Base-by-base conservation (phyloP, 2,888 invertebrate genomes). In the Hemithea aestivaria region DNA sequence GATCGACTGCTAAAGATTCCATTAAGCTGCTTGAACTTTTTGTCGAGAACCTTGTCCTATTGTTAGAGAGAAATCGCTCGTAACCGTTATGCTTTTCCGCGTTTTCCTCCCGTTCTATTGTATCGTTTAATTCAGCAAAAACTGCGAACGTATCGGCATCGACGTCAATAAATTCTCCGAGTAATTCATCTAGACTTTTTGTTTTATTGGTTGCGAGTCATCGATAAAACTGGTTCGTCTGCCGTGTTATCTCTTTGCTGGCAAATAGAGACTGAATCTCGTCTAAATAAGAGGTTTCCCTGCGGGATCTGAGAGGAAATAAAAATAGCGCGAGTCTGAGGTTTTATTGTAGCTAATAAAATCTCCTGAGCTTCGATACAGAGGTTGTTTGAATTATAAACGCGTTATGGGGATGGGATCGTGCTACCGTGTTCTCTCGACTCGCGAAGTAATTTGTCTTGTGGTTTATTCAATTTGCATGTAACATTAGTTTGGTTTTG, bases 21-120 rank as follows among this genome's bases (percentile, higher is more conserved):
- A 76, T 77, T 78, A 74, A 64, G 69, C 65, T 60, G 58, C 22
- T 56, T 48, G 51, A 58, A 53, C 61, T 80, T 73, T 77, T 55
- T 59, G 40, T 45, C 44, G 46, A 43, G 37, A 35, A 42, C 46
- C 36, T 40, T 54, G 58, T 56, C 53, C 65, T 67, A 78, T 82
- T 81, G 78, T 80, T 71, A 54, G 50, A 55, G 66, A 67, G 76
- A 77, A 74, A 78, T 76, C 70, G 70, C 66, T 78, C 58, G 72
- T 70, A 73, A 80, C 76, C 66, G 75, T 73, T 70, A 69, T 66
- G 60, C 63, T 73, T 75, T 76, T 73, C 67, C 73, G 65, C 63
- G 58, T 70, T 73, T 74, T 63, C 64, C 60, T 55, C 56, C 42
- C 35, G 26, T 31, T 51, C 66, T 68, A 66, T 66, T 61, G 40